Evolutionary conservation across 2,797 vertebrate genomes (phyloP).

Genomic region (Peromyscus nudipes): DNA sequence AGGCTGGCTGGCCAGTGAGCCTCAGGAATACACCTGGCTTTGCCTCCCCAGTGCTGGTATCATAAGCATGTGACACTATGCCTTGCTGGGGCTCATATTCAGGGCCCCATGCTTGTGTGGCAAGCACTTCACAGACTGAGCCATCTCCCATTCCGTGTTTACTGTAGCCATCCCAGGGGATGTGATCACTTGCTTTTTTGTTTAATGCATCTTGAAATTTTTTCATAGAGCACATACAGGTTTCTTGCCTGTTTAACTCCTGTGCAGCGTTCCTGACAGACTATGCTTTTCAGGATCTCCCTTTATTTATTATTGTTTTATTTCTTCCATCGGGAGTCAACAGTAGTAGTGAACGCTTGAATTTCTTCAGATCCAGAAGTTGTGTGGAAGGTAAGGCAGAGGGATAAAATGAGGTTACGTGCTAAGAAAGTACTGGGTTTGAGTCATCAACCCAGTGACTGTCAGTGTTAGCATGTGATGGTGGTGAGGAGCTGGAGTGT

Average conservation of each 20-base stretch:
- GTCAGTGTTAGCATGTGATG: background rate
- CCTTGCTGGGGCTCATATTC: background rate
- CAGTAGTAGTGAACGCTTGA: background rate
- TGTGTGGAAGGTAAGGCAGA: conserved; percentile 22
- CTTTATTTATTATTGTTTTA: background rate
- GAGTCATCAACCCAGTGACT: background rate
- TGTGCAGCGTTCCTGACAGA: background rate
- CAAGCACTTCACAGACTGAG: background rate
- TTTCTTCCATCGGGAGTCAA: background rate
- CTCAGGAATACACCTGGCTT: background rate
- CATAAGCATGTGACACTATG: background rate
- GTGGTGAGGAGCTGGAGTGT: background rate
- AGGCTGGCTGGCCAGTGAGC: background rate
- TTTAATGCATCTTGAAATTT: conserved; percentile 16
- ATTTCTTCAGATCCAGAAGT: conserved; percentile 4
- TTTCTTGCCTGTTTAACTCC: background rate
- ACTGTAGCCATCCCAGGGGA: background rate
- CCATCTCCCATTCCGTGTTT: background rate
- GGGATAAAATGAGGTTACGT: background rate
- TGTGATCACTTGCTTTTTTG: conserved; percentile 15
- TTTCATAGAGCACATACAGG: background rate
- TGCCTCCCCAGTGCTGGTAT: background rate
- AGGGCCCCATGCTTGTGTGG: background rate
- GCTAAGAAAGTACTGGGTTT: background rate
- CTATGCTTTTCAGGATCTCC: conserved; percentile 20